phyloP scores from a whole-genome alignment of 2,888 invertebrate species.

The Rhamnusium bicolor region DNA sequence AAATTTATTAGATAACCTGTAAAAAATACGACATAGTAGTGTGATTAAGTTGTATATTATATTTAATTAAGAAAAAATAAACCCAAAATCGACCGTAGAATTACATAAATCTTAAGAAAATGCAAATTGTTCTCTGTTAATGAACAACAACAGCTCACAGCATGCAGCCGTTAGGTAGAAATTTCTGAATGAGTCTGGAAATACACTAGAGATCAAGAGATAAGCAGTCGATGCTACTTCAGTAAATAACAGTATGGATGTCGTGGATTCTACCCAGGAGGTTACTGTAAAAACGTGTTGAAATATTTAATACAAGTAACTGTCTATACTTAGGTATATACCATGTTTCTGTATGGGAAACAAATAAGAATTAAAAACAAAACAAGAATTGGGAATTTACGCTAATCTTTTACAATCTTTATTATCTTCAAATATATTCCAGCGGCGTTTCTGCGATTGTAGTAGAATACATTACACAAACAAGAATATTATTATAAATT shows the following conservation, averaged over 20 bases:
- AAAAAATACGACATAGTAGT: not conserved
- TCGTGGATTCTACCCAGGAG: slow-evolving; percentile 2
- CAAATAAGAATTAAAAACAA: not conserved
- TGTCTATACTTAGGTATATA: not conserved
- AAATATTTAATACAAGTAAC: slow-evolving; percentile 28
- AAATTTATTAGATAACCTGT: not conserved
- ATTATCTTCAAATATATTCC: not conserved
- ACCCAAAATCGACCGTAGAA: not conserved
- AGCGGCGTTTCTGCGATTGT: not conserved
- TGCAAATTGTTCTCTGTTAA: slow-evolving; percentile 3
- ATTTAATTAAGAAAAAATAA: not conserved
- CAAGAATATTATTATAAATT: not conserved
- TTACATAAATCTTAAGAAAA: not conserved
- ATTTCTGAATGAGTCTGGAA: not conserved
- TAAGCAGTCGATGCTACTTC: not conserved
- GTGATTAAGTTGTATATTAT: not conserved
- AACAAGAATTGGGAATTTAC: not conserved
- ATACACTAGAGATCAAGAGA: not conserved
- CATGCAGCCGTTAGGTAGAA: not conserved
- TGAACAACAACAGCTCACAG: not conserved
- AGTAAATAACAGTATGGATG: slow-evolving; percentile 8
- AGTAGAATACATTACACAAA: not conserved
- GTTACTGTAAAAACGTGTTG: slow-evolving; percentile 11
- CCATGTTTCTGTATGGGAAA: not conserved
- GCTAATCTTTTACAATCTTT: not conserved